Evolutionary conservation across 2,113 vertebrate species (phyloP).

Genomic region (Lampris incognitus): DNA sequence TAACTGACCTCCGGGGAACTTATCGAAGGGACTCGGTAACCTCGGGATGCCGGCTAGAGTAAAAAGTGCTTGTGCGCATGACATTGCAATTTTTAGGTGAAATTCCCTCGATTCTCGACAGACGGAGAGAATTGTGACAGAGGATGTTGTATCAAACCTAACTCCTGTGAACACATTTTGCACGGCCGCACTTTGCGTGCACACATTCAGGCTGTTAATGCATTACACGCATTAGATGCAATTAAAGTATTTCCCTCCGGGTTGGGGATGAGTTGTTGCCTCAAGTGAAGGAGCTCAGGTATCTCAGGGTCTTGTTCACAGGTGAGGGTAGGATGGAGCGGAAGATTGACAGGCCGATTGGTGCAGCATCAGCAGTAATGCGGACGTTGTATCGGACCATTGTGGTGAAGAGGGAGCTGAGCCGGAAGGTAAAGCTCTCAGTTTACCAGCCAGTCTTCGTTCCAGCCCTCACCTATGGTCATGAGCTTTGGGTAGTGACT

Average conservation of each 20-base stretch:
- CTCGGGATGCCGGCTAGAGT: slow-evolving; percentile 20
- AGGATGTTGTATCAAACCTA: neutral
- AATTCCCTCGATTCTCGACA: neutral
- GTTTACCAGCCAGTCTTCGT: too few relatives aligned
- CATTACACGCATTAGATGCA: slow-evolving; percentile 35
- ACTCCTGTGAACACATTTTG: neutral
- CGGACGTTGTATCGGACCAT: too few relatives aligned
- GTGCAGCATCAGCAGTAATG: too few relatives aligned
- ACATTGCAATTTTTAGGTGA: neutral
- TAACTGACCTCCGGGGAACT: slow-evolving; percentile 70
- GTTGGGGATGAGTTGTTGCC: too few relatives aligned
- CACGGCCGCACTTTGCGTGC: neutral
- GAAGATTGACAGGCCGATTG: too few relatives aligned
- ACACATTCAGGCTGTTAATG: slow-evolving; percentile 38
- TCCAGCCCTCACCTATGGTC: too few relatives aligned
- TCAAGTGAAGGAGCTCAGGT: too few relatives aligned
- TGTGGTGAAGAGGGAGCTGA: too few relatives aligned
- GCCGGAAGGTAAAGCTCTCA: too few relatives aligned
- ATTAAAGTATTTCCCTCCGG: slow-evolving; percentile 16
- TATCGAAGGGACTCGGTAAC: slow-evolving; percentile 48
- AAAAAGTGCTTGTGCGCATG: slow-evolving; percentile 3
- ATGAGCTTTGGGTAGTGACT: too few relatives aligned
- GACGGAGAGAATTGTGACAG: neutral
- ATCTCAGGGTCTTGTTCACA: too few relatives aligned
- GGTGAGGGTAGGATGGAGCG: too few relatives aligned